Conservation (phyloP, 2,888 invertebrate species). For the Plusia festucae region DNA sequence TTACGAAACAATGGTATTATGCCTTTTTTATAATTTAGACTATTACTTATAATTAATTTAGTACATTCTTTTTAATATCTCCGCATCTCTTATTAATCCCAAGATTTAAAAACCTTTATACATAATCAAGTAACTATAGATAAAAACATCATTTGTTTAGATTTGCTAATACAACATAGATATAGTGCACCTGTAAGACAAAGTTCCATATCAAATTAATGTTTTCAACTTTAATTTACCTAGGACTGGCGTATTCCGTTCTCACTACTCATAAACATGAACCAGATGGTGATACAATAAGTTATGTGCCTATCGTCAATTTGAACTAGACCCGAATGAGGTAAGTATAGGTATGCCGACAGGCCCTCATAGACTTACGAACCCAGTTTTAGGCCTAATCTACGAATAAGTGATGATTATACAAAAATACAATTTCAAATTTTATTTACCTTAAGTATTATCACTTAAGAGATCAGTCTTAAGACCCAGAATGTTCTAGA, state of each 20-base stretch:
- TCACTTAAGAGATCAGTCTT: conserved; percentile 65
- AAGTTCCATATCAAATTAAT: conserved; percentile 54
- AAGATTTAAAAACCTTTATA: background rate
- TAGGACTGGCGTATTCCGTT: conserved; percentile 37
- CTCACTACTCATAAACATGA: conserved; percentile 44
- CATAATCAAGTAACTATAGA: background rate
- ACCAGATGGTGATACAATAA: conserved; percentile 34
- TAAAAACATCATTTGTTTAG: conserved; percentile 26
- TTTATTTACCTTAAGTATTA: conserved; percentile 63
- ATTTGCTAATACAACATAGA: conserved; percentile 9
- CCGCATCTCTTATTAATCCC: background rate
- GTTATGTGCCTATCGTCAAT: conserved; percentile 24
- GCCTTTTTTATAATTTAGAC: background rate
- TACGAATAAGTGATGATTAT: conserved; percentile 52
- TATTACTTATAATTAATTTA: background rate
- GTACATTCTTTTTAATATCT: background rate
- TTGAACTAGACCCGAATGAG: conserved; percentile 20
- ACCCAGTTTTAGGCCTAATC: conserved; percentile 48
- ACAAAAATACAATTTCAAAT: conserved; percentile 68
- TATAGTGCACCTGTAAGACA: conserved; percentile 27
- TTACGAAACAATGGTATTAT: background rate
- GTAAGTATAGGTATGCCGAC: background rate
- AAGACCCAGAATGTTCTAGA: conserved; percentile 54
- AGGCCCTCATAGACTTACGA: background rate
- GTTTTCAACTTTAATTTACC: conserved; percentile 42